Conservation (phyloP, 2,888 invertebrate genomes). For the Antitype chi region DNA sequence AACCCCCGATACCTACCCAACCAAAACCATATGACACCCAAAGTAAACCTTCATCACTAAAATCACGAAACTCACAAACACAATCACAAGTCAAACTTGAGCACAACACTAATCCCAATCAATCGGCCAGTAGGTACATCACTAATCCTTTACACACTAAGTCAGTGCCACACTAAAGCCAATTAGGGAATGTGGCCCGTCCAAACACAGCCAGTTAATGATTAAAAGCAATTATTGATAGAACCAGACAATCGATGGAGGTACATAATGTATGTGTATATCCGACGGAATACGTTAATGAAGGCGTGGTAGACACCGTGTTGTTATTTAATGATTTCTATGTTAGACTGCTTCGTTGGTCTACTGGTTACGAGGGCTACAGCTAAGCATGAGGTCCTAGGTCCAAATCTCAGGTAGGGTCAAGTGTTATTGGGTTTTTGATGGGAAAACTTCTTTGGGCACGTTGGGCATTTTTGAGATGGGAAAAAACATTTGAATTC, state of each 20-base stretch:
- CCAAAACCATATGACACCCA: no score
- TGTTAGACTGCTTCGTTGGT: neutral
- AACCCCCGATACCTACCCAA: no score
- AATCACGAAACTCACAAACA: constrained; percentile 12
- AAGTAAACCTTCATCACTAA: neutral
- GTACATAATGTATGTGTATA: constrained; percentile 1
- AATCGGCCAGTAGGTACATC: constrained; percentile 54
- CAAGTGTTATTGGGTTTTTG: no score
- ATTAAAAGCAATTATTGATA: constrained; percentile 79
- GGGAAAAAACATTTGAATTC: no score
- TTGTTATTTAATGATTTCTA: neutral
- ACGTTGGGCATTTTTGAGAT: no score
- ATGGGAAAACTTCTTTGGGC: no score
- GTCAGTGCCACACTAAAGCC: constrained; percentile 65
- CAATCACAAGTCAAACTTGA: constrained; percentile 9
- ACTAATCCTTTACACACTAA: constrained; percentile 66
- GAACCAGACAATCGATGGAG: constrained; percentile 58
- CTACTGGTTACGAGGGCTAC: no score
- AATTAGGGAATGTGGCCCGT: constrained; percentile 66
- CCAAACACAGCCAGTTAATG: constrained; percentile 74
- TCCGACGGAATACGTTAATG: constrained; percentile 53
- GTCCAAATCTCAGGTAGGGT: no score
- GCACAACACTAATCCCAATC: constrained; percentile 48
- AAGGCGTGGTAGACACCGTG: constrained; percentile 26
- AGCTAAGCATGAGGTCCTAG: no score